Evolutionary conservation across 2,113 vertebrate genomes (phyloP).

Genomic region (Pelodiscus sinensis): DNA sequence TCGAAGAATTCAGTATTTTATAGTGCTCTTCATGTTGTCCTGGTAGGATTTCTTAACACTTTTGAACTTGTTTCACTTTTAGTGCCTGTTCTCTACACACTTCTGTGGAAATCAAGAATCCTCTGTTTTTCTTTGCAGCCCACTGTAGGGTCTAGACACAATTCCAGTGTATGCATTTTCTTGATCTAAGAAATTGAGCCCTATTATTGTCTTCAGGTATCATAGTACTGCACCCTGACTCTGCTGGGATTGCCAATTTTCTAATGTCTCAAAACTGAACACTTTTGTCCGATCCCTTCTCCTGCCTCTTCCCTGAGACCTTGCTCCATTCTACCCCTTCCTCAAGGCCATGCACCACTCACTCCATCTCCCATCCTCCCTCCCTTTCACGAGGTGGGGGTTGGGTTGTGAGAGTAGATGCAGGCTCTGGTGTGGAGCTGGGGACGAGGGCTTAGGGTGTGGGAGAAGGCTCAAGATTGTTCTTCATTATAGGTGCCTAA

Average conservation of each 20-base stretch:
- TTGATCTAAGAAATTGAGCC: background rate
- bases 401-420: too few species aligned
- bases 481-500: slow-evolving; percentile 69
- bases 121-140: background rate
- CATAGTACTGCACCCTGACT: background rate
- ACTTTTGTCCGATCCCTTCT: too few species aligned
- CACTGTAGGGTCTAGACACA: background rate
- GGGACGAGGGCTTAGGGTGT: too few species aligned
- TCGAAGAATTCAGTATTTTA: background rate
- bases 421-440: too few species aligned
- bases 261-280: too few species aligned
- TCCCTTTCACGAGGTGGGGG: too few species aligned
- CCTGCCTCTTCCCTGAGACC: too few species aligned
- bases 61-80: background rate
- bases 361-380: too few species aligned
- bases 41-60: background rate
- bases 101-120: background rate
- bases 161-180: background rate
- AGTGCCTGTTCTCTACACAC: background rate
- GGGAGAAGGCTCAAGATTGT: slow-evolving; percentile 2
- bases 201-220: background rate
- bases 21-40: background rate
- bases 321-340: too few species aligned
- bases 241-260: too few species aligned
- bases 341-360: too few species aligned